Evolutionary conservation across 1,140 invertebrate species (phyloP).

Genomic region (Listronotus bonariensis): DNA sequence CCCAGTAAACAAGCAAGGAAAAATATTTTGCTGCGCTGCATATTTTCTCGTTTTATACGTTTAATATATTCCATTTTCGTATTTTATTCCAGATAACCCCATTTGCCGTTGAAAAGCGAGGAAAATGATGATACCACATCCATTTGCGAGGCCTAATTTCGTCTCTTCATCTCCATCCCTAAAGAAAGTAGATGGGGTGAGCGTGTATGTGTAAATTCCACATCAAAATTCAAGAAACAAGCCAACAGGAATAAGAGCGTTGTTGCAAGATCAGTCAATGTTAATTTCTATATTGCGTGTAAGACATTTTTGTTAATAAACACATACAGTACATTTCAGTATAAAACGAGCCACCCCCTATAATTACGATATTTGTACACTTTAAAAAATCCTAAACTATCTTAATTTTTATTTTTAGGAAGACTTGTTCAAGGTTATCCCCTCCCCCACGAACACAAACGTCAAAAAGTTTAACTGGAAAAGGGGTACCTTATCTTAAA

Average conservation of each 20-base stretch:
- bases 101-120: slow-evolving; percentile 31
- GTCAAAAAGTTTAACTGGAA: too few species aligned
- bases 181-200: slow-evolving; percentile 26
- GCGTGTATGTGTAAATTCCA: slow-evolving; percentile 30
- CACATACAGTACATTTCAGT: too few species aligned
- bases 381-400: too few species aligned
- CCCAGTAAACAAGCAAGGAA: slow-evolving; percentile 16
- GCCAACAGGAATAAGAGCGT: slow-evolving; percentile 16
- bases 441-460: too few species aligned
- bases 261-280: slow-evolving; percentile 10
- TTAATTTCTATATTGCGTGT: background rate
- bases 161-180: slow-evolving; percentile 26
- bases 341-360: too few species aligned
- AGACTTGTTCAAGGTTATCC: too few species aligned
- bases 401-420: too few species aligned
- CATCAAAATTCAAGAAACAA: slow-evolving; percentile 38
- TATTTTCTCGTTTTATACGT: slow-evolving; percentile 33
- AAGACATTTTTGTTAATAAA: too few species aligned
- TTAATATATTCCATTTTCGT: slow-evolving; percentile 38
- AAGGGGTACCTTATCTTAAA: too few species aligned
- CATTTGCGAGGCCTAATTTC: slow-evolving; percentile 37
- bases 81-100: slow-evolving; percentile 34
- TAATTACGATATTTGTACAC: too few species aligned
- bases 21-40: slow-evolving; percentile 18
- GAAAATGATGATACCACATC: slow-evolving; percentile 39